Evolutionary conservation across 2,888 invertebrate species (phyloP), one percentile per base, ranked within the genome.

Genomic region (Andrena camellia): DNA sequence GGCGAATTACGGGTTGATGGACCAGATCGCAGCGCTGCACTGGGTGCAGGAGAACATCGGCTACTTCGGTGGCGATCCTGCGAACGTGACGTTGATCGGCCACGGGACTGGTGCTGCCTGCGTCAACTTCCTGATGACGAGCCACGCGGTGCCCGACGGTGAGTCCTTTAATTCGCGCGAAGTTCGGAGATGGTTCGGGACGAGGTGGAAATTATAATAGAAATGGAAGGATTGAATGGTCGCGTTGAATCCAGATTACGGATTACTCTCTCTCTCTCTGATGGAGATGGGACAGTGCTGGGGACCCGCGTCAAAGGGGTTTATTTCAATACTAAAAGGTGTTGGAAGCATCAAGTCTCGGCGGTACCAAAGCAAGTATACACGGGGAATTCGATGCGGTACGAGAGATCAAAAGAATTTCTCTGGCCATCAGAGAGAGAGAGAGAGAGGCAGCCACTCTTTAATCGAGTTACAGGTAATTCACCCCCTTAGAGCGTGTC

Each of bases 1-100:
- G 57, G 97, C 98, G 66, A 99, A 99, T 95, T 99, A 99, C 94
- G 99, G 99, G n/a, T 96, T 99, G 78, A 98, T 99, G 97, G 99
- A 99, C 94, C 98, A 98, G 94, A 98, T 99, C 90, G 99, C 98
- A 0, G 99, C 99, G 0, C 95, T 99, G 84, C 98, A 98, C 93
- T 99, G 99, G 99, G 96, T 99, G 83, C 98, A 98, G 92, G 98
- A 98, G 94, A 99, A 99, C 94, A 98, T 99, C 69, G 98, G 97
- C 0, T 97, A 97, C 72, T 99, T 99, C 93, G 99, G 99, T 5
- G 99, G 99, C 0, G 99, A 99, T 94, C 97, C 98, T 0, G 96
- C 97, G 54, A 97, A 98, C 91, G 98, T 99, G 77, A 99, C 99
- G 1, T 95, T 99, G 26, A 96, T 99, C 93, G 99, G 99, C 0